Evolutionary conservation across 1,140 invertebrate species (phyloP), one percentile per base, ranked within the genome.

Genomic region (Coelopa frigida): DNA sequence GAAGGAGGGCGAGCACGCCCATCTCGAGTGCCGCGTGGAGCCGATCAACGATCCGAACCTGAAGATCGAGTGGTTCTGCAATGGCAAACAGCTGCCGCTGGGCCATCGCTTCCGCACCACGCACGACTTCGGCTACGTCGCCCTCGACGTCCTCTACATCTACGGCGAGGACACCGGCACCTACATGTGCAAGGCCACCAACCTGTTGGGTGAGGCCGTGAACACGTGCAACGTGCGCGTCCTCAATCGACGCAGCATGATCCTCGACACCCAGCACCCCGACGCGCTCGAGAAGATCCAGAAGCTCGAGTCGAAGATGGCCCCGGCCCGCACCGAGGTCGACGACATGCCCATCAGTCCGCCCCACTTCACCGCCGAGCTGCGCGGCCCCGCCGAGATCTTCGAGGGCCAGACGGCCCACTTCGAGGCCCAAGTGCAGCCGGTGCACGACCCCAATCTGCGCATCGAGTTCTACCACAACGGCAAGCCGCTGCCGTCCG

Each of bases 101-200:
- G 89, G 89, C n/a, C 87, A 91, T 66, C 81, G 88, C 45, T 92
- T 87, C 73, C 82, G 88, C 62, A 92, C 88, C 20, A 89, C 87
- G 17, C 89, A 96, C 71, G 93, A 98, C 62, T 96, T 97, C 68
- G 93, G 93, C 26, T 96, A 95, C 67, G 93, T 97, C 24, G 87
- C 91, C 37, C 75, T 97, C 44, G 93, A 97, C 68, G 87, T 98
- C 58, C 73, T 96, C 8, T 95, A 95, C 68, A 82, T 87, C 2
- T 96, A 94, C 68, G 78, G 88, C 37, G 93, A 97, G 75, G 94
- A 97, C 71, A 86, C 86, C 48, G 90, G 91, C 48, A 92, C 88
- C 10, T 97, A 96, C 70, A 91, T 91, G 77, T 94, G 91, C 73
- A 87, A 87, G 37, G 94, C 94, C 26, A 92, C 85, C 6, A 97